Evolutionary conservation across 2,888 invertebrate genomes (phyloP).

Genomic region (Metellina segmentata): DNA sequence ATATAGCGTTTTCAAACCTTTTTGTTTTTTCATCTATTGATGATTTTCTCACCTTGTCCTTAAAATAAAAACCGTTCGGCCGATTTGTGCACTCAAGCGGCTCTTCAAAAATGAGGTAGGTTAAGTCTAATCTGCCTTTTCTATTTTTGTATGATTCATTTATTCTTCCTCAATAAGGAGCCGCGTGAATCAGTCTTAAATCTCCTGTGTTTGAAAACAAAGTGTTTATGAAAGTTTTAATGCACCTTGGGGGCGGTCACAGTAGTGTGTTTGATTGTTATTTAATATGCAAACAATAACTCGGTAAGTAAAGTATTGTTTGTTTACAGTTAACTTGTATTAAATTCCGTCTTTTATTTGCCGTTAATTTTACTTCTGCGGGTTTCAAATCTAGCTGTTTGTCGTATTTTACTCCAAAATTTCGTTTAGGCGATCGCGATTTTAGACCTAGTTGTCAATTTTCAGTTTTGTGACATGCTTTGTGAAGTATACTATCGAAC

Average conservation of each 20-base stretch:
- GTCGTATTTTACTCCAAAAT: no score
- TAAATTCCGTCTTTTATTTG: background rate
- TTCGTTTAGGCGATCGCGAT: no score
- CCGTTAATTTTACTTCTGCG: no score
- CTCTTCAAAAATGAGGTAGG: slow-evolving; percentile 57
- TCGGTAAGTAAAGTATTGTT: background rate
- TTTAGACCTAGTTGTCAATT: no score
- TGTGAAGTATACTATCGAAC: no score
- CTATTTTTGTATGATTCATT: background rate
- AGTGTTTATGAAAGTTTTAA: background rate
- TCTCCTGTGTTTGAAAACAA: background rate
- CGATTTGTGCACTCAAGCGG: slow-evolving; percentile 59
- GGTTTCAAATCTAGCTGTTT: no score
- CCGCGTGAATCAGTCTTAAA: background rate
- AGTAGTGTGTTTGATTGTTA: background rate
- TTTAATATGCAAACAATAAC: background rate
- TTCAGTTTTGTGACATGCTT: no score
- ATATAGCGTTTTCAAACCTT: slow-evolving; percentile 3
- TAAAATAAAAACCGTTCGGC: background rate
- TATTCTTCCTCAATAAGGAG: background rate
- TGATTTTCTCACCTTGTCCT: background rate
- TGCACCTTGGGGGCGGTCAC: background rate
- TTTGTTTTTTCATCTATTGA: background rate
- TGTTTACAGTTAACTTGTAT: background rate
- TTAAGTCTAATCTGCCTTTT: background rate